A percentile compares a stretch with the other conserved stretches of the same genome.
These are phyloP conservation scores for Acronicta psi DNA, from an alignment of 2,888 invertebrate genomes.

Conservation along the genomic window DNA sequence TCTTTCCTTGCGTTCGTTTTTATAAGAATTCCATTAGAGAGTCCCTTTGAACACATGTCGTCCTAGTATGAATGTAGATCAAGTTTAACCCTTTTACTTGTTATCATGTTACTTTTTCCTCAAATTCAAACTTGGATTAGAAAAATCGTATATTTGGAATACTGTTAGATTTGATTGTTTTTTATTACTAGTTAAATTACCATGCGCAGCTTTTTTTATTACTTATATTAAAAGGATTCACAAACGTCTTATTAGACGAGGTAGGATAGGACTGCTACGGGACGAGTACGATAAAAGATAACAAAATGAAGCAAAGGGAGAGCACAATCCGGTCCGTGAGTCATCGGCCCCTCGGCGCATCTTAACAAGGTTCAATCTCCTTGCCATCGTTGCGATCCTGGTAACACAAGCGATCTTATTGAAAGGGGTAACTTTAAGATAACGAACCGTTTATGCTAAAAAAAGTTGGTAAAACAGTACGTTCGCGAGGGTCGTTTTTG, in stretches of 20 bases:
- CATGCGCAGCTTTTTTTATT: slow-evolving; percentile 1
- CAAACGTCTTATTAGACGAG: slow-evolving; percentile 28
- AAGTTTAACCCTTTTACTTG: slow-evolving; percentile 68
- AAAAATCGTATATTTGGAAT: no score
- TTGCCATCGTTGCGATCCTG: slow-evolving; percentile 62
- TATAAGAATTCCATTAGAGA: slow-evolving; percentile 22
- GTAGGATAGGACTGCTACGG: slow-evolving; percentile 21
- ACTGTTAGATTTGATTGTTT: no score
- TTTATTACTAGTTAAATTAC: neutral
- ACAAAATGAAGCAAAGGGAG: slow-evolving; percentile 40
- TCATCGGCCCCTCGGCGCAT: slow-evolving; percentile 59
- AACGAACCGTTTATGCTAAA: slow-evolving; percentile 43
- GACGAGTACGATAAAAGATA: slow-evolving; percentile 37
- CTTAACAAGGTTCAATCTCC: slow-evolving; percentile 62
- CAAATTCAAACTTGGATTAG: no score
- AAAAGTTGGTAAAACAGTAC: slow-evolving; percentile 28
- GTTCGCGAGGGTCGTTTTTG: slow-evolving; percentile 10
- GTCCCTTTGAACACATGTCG: slow-evolving; percentile 60
- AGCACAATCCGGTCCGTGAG: slow-evolving; percentile 51
- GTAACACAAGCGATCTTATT: slow-evolving; percentile 63
- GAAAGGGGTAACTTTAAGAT: slow-evolving; percentile 59
- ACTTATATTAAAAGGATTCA: slow-evolving; percentile 16
- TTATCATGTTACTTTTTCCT: neutral
- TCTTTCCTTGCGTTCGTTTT: slow-evolving; percentile 28
- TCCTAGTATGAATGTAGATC: slow-evolving; percentile 75